Conservation (phyloP, 1,140 invertebrate species). For the Phenacoccus solenopsis region DNA sequence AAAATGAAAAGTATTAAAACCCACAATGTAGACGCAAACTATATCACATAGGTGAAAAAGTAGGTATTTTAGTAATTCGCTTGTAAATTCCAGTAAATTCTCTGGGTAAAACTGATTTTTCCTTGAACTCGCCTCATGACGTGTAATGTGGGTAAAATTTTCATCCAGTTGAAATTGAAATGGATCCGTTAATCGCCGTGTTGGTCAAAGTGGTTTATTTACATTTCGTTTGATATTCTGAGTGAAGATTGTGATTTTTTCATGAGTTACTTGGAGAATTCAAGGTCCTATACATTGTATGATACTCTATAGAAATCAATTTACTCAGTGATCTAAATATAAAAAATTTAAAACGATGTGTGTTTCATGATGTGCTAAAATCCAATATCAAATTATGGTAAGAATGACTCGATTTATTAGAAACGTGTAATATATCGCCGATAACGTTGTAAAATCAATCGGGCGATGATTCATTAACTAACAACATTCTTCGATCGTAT, state of each 20-base stretch:
- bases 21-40: no score
- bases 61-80: no score
- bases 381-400: not conserved
- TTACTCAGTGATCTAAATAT: no score
- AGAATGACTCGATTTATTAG: not conserved
- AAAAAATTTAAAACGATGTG: not conserved
- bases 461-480: not conserved
- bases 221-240: not conserved
- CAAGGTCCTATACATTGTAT: not conserved
- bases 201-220: not conserved
- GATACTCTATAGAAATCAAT: no score
- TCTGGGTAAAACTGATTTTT: no score
- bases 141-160: not conserved
- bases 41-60: no score
- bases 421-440: not conserved
- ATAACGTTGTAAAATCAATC: not conserved
- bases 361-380: not conserved
- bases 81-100: no score
- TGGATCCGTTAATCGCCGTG: not conserved
- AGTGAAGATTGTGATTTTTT: not conserved
- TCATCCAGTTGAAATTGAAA: slow-evolving; percentile 2
- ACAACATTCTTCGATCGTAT: no score
- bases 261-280: not conserved
- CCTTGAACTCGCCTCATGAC: not conserved
- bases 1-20: no score